phyloP scores from a whole-genome alignment of 2,888 invertebrate species.

The Spisula solida region DNA sequence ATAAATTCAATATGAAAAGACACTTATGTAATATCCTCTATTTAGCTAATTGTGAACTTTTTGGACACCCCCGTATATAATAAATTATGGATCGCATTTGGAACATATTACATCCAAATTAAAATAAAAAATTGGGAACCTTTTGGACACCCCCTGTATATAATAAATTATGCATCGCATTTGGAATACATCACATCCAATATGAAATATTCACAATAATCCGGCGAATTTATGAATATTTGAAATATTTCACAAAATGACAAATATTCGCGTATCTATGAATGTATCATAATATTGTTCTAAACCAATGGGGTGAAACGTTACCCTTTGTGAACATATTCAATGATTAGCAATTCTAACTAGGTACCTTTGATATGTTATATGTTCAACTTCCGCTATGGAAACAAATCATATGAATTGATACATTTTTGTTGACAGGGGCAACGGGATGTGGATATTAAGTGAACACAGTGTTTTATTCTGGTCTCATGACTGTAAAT shows the following conservation, averaged over 20 bases:
- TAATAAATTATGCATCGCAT: too few relatives aligned
- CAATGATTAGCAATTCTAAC: conserved; percentile 14
- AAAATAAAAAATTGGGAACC: too few relatives aligned
- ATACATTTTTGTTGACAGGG: too few relatives aligned
- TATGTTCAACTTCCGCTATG: background rate
- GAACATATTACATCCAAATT: too few relatives aligned
- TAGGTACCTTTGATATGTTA: background rate
- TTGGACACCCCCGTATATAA: background rate
- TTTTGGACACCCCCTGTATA: too few relatives aligned
- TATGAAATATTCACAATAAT: background rate
- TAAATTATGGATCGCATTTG: conserved; percentile 5
- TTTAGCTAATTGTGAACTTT: too few relatives aligned
- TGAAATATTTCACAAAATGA: background rate
- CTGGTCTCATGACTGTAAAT: too few relatives aligned
- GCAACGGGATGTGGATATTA: background rate
- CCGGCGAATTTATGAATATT: background rate
- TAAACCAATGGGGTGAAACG: background rate
- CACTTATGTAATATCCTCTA: too few relatives aligned
- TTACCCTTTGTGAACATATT: background rate
- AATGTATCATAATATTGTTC: background rate
- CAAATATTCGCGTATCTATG: too few relatives aligned
- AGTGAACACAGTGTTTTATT: too few relatives aligned
- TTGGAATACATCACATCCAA: too few relatives aligned
- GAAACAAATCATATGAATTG: background rate
- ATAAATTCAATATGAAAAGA: too few relatives aligned